Evolutionary conservation across 2,797 vertebrate species (phyloP).

Genomic region (Taeniopygia guttata): DNA sequence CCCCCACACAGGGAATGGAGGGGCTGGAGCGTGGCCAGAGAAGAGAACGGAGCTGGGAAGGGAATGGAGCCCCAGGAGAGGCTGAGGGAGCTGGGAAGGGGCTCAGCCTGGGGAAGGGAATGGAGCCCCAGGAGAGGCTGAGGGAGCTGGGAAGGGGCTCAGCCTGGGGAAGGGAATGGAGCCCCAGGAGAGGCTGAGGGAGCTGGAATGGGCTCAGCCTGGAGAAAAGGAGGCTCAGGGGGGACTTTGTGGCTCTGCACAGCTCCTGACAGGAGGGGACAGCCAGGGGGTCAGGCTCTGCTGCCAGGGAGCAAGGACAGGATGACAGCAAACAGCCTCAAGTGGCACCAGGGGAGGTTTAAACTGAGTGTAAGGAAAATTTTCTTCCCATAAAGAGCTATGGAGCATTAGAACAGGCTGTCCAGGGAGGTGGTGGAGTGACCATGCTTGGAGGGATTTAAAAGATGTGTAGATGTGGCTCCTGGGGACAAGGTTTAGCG

Average conservation of each 20-base stretch:
- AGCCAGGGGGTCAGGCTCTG: neutral
- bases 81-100: neutral
- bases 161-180: no score
- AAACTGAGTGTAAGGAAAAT: no score
- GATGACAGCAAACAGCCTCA: accelerated
- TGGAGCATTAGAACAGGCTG: no score
- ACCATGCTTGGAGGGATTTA: no score
- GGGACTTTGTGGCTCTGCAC: neutral
- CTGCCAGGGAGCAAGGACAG: neutral
- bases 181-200: no score
- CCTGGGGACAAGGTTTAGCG: no score
- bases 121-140: neutral
- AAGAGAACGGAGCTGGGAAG: neutral
- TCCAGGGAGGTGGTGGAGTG: no score
- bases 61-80: neutral
- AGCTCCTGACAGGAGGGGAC: neutral
- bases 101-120: neutral
- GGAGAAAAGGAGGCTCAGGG: neutral
- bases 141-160: neutral
- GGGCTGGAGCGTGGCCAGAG: neutral
- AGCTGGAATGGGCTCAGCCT: no score
- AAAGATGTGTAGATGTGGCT: no score
- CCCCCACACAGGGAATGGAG: no score
- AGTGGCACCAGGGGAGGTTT: neutral
- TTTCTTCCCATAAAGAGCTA: no score